A percentile compares a stretch with the other conserved stretches of the same genome.
Conservation (phyloP, 1,140 invertebrate species). For the Tribolium castaneum region DNA sequence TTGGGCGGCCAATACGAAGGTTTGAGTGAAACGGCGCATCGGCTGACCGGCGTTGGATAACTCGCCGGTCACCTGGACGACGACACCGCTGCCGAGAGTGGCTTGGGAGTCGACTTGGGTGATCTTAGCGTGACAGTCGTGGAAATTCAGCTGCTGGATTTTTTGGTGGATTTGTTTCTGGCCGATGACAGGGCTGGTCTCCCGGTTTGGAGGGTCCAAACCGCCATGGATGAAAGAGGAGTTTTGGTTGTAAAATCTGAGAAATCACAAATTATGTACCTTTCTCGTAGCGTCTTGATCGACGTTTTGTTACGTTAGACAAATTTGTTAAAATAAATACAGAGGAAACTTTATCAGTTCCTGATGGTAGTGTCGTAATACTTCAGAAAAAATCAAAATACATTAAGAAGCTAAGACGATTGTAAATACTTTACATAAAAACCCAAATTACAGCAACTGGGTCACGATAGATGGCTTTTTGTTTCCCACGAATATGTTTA, state of each 20-base stretch:
- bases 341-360: background rate
- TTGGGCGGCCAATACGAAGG: constrained; percentile 95
- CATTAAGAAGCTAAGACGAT: no score
- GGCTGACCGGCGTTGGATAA: constrained; percentile 95
- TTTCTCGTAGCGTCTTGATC: no score
- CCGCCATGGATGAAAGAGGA: constrained; percentile 96
- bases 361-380: no score
- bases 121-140: constrained; percentile 97
- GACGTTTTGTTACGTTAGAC: no score
- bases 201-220: constrained; percentile 81
- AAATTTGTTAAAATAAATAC: background rate
- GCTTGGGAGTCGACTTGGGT: constrained; percentile 87
- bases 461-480: no score
- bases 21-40: constrained; percentile 97
- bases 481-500: no score
- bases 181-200: constrained; percentile 87
- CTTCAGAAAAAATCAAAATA: no score
- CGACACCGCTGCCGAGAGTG: constrained; percentile 93
- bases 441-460: no score
- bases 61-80: constrained; percentile 97
- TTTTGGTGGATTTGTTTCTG: constrained; percentile 96
- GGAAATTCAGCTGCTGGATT: constrained; percentile 94
- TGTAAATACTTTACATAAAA: no score
- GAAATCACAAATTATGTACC: constrained; percentile 34
- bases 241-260: constrained; percentile 94